Evolutionary conservation across 2,888 invertebrate genomes (phyloP).

Genomic region (Anticlea derivata): DNA sequence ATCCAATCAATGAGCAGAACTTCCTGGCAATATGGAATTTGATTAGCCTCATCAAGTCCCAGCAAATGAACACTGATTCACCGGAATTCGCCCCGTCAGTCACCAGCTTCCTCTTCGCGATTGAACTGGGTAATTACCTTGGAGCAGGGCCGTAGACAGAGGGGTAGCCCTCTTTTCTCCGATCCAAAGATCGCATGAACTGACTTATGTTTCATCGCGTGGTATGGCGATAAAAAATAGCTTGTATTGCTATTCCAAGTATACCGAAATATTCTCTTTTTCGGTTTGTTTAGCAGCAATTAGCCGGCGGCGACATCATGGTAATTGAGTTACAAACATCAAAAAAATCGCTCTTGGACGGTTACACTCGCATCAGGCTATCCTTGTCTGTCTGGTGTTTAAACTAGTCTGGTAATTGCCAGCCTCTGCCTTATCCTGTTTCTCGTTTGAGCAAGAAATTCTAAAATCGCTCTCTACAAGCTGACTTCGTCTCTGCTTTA

Average conservation of each 20-base stretch:
- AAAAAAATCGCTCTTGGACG: too few relatives aligned
- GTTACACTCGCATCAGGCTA: too few relatives aligned
- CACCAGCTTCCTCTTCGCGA: conserved; percentile 25
- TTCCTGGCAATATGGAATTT: conserved; percentile 25
- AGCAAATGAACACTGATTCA: conserved; percentile 26
- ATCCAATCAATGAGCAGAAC: conserved; percentile 20
- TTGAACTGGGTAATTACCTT: conserved; percentile 22
- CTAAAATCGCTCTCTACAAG: background rate
- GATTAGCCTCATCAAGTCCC: conserved; percentile 22
- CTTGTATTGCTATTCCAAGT: too few relatives aligned
- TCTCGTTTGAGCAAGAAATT: background rate
- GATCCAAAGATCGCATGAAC: too few relatives aligned
- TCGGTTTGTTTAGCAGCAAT: too few relatives aligned
- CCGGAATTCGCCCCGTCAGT: conserved; percentile 25
- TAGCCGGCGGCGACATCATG: too few relatives aligned
- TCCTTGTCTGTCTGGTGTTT: too few relatives aligned
- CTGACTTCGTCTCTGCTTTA: conserved; percentile 18
- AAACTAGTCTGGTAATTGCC: too few relatives aligned
- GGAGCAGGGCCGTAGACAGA: conserved; percentile 5
- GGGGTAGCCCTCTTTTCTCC: background rate
- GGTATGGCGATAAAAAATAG: too few relatives aligned
- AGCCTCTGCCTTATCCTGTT: background rate
- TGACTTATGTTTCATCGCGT: too few relatives aligned
- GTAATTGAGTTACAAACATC: too few relatives aligned
- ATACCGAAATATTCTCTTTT: too few relatives aligned